Evolutionary conservation across 2,797 vertebrate genomes (phyloP).

Genomic region (Arctocebus calabarensis): DNA sequence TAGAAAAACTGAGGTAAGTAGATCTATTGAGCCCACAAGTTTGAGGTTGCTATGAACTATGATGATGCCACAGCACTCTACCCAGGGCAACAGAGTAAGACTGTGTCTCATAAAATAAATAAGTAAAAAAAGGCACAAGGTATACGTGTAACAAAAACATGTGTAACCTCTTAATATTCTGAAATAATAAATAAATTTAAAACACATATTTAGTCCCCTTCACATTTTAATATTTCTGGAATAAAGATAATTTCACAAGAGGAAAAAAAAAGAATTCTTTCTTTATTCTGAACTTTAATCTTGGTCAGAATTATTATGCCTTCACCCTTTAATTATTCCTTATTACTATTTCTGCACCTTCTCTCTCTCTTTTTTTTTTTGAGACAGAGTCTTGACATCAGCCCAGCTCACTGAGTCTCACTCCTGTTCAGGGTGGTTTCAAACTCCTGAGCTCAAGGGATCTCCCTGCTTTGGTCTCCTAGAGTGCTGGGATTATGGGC

Average conservation of each 20-base stretch:
- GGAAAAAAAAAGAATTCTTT: constrained; percentile 41
- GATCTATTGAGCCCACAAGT: neutral
- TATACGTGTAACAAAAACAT: too few species aligned
- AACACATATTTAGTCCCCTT: neutral
- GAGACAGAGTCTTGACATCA: too few species aligned
- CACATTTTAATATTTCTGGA: neutral
- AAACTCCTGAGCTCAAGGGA: too few species aligned
- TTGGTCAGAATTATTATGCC: constrained; percentile 28
- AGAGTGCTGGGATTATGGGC: too few species aligned
- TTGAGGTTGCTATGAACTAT: neutral
- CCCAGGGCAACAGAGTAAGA: neutral
- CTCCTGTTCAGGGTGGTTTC: too few species aligned
- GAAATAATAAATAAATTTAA: neutral
- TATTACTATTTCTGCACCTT: constrained; percentile 28
- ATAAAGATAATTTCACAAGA: neutral
- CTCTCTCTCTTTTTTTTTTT: too few species aligned
- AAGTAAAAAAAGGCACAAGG: neutral
- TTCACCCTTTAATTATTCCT: constrained; percentile 53
- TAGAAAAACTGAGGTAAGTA: neutral
- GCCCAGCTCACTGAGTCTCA: too few species aligned
- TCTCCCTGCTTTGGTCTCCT: too few species aligned
- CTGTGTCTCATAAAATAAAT: neutral
- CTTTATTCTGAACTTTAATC: constrained; percentile 4
- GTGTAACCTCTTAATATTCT: too few species aligned
- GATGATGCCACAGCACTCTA: neutral